Evolutionary conservation across 2,113 vertebrate genomes (phyloP), one percentile per base, ranked within the genome.

Genomic region (Gopherus evgoodei): DNA sequence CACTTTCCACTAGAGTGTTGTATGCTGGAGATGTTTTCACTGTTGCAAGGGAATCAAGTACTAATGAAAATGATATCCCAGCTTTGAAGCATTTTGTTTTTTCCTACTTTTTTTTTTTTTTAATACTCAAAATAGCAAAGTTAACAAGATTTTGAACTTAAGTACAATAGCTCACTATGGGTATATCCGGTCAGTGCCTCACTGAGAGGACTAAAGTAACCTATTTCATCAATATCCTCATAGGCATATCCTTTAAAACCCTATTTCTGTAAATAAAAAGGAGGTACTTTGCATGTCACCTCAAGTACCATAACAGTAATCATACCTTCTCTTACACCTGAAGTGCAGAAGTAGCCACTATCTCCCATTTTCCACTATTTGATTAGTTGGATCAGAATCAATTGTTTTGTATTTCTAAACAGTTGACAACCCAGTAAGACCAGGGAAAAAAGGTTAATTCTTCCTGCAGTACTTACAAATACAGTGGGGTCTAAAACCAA

Each of bases 401-500:
- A 11, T n/a, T 57, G 49, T 72, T 83, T 89, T 52, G 4, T 89
- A 24, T 38, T n/a, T 50, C 86, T 22, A 57, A 78, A 44, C 87
- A 87, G 50, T 10, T 85, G 78, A 89, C 87, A 91, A 95, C 92
- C 79, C 86, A 93, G 92, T 91, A 90, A 21, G 87, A 90, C 92
- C 90, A 76, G 84, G 85, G 95, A 93, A 94, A 11, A 59, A 79
- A 75, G 29, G 81, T 86, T 92, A 84, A 72, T 93, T 93, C 80
- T 96, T 96, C 93, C 91, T 90, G 91, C 75, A 21, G 69, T 93
- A 95, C 94, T 93, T 96, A 96, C 24, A 89, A 96, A 96, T 11
- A 91, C 93, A 96, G 93, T 87, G 89, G 83, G 84, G 94, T 91
- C 91, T 96, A 97, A 94, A 96, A 97, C 90, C 96, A 97, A 96